Base-by-base conservation (phyloP, 2,888 invertebrate species). In the Tenthredo distinguenda region DNA sequence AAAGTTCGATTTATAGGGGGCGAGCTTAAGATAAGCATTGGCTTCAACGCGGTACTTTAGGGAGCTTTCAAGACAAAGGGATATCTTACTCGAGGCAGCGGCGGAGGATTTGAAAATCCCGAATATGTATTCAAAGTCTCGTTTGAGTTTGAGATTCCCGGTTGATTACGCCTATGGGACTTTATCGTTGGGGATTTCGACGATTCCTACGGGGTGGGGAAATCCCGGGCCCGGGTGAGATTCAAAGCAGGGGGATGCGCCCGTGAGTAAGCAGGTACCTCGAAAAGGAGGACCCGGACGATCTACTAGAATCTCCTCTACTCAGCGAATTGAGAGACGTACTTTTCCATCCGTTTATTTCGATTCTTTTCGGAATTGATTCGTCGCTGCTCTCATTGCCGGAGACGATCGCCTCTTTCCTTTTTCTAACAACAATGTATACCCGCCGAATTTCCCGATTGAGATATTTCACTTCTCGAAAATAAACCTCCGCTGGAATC, bases 11-110 rank as follows among this genome's bases (percentile, higher is more conserved):
- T 83, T 83, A 83, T 83, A 43, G 83, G 47, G 47, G 81, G 62
- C 31, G 81, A 83, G 71, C 71, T 83, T 71, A 71, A 83, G 83
- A 83, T 83, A 83, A 83, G 83, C 83, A 83, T 83, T 83, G 83
- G 83, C 83, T 83, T 83, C 83, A 83, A 83, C 83, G 83, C 83
- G 83, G 83, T 83, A 83, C 83, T 83, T 83, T 83, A 71, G 83
- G 83, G 68, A 83, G 83, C 83, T 83, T 83, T 83, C 83, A 83
- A 83, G 83, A 83, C 83, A 83, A 83, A 83, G 83, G 71, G 83
- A 71, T 83, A 83, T 83, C 83, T 83, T 83, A 83, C 83, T 68
- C 65, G 31, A 34, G 10, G 26, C 83, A 83, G 7, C 6, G 83
- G 43, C 68, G 83, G 26, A 31, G 83, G 21, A 1, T 15, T 26